Base-by-base conservation (phyloP, 2,888 invertebrate species). In the Chloroclysta siterata region DNA sequence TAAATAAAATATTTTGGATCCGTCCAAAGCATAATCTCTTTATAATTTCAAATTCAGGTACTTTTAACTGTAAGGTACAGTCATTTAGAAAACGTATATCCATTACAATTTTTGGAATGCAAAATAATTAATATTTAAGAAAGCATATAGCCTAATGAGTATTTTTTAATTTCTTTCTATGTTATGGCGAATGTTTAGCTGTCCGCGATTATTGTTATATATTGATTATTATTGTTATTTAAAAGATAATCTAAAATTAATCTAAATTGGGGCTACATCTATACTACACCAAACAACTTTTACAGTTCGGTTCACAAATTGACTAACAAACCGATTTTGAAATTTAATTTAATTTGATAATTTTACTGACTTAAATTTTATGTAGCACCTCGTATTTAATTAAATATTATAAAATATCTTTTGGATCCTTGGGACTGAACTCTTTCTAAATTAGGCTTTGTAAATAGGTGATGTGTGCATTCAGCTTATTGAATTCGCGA, bases 11-110 rank as follows among this genome's bases (percentile, higher is more conserved):
- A 44, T 44, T 58, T 17, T 44, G 36, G 17, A 36, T 14, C 17
- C 22, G 17, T 50, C n/a, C 44, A 46, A 53, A 63, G 14, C 29
- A 46, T 39, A 53, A 53, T 46, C 56, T 53, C 41, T 42, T 51
- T 14, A 42, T 50, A 57, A 63, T 50, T 55, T 63, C n/a, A 10
- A 46, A 29, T 51, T 64, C 59, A 64, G 63, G 63, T 64, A 64
- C 63, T 17, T 29, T 42, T 17, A 39, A 36, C 47, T 22, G 17
- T 39, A 28, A 14, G 22, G 22, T 22, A 3, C 13, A 44, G 15
- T 53, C 33, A 59, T 44, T 59, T 39, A 8, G n/a, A 17, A 55
- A 47, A 47, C 36, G 14, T 33, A 11, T 15, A 33, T 22, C 22
- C 13, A 8, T 42, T 7, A n/a, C 8, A 2, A 33, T 29, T 56